A percentile compares a stretch with the other conserved stretches of the same genome.
phyloP scores from a whole-genome alignment of 2,113 vertebrate genomes.

The Bagarius yarrelli region DNA sequence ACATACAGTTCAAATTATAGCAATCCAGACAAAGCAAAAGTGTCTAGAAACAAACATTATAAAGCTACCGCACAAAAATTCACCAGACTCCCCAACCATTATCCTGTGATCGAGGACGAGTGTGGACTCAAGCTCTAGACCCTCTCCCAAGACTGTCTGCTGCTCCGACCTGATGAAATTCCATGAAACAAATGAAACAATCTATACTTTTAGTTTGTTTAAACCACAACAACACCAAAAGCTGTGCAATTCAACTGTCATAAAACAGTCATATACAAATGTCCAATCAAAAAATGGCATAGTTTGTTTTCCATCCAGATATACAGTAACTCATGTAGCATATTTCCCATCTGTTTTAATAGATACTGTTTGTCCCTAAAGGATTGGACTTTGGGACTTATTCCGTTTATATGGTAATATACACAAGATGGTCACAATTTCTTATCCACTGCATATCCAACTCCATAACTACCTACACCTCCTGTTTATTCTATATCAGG shows the following conservation, averaged over 20 bases:
- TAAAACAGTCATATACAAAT: neutral
- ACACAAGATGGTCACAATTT: neutral
- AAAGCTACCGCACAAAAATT: constrained; percentile 16
- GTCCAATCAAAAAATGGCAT: neutral
- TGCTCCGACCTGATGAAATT: constrained; percentile 19
- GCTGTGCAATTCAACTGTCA: neutral
- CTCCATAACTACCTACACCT: neutral
- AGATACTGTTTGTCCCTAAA: neutral
- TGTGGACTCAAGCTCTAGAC: neutral
- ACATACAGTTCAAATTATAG: neutral
- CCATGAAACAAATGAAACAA: neutral
- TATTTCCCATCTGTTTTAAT: neutral
- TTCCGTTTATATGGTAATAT: neutral
- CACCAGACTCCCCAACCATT: constrained; percentile 7
- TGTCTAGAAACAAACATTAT: constrained; percentile 2
- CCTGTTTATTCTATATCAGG: neutral
- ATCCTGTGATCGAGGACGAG: neutral
- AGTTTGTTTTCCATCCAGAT: neutral
- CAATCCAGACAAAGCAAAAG: neutral
- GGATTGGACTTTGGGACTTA: neutral
- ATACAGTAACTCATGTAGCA: neutral
- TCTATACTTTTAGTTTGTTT: neutral
- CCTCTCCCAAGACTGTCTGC: constrained; percentile 20
- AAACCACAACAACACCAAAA: neutral
- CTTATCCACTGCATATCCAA: neutral